Evolutionary conservation across 2,888 invertebrate genomes (phyloP).

Genomic region (Drosophila limbata): DNA sequence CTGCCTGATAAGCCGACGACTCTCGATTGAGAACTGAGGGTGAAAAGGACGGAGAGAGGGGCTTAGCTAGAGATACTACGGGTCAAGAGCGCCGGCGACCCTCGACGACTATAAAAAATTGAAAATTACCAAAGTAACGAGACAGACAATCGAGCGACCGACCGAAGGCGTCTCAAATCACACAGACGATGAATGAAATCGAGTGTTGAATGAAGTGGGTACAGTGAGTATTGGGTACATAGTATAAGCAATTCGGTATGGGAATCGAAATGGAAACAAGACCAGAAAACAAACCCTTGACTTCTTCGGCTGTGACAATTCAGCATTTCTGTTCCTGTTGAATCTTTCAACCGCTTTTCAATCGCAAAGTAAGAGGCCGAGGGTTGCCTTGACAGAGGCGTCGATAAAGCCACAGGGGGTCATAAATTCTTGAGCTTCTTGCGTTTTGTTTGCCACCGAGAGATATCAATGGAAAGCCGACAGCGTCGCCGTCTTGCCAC

Average conservation of each 20-base stretch:
- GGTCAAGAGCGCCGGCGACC: constrained; percentile 73
- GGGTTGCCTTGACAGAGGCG: constrained; percentile 76
- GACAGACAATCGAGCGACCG: constrained; percentile 13
- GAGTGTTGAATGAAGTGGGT: constrained; percentile 76
- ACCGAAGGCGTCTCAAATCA: constrained; percentile 62
- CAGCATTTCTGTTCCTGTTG: constrained; percentile 18
- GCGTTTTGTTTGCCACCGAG: constrained; percentile 68
- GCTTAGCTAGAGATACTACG: constrained; percentile 40
- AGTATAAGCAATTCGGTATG: constrained; percentile 31
- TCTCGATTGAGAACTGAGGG: neutral
- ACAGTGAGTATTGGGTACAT: constrained; percentile 32
- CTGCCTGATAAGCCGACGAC: constrained; percentile 36
- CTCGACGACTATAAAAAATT: constrained; percentile 66
- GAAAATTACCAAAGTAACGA: constrained; percentile 63
- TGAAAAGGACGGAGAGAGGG: no score
- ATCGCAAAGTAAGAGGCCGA: constrained; percentile 52
- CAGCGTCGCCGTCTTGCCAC: constrained; percentile 48
- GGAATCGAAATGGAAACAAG: constrained; percentile 43
- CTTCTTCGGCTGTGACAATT: constrained; percentile 55
- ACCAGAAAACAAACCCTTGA: constrained; percentile 35
- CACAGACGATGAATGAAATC: constrained; percentile 69
- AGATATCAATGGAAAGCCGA: constrained; percentile 77
- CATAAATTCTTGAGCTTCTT: constrained; percentile 81
- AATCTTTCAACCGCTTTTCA: constrained; percentile 72
- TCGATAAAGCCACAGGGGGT: constrained; percentile 83